Base-by-base conservation (phyloP, 35 echinoderm and acorn worm species). In the Apostichopus japonicus region DNA sequence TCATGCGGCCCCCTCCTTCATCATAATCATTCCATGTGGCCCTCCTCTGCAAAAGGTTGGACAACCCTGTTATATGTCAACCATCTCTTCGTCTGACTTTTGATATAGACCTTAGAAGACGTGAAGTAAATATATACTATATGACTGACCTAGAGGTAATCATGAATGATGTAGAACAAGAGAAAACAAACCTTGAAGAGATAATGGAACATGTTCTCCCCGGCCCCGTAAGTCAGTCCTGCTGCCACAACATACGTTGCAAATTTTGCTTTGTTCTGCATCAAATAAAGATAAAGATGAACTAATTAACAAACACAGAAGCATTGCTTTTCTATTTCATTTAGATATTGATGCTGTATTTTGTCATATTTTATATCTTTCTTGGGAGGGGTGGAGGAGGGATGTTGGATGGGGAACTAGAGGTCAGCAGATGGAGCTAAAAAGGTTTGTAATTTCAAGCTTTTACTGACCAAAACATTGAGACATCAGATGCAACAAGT, bases 241-340 rank as follows among this genome's bases (percentile, higher is more conserved):
- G 97, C 78, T 84, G 95, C 95, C 24, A 98, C 95, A 65, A 98
- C 97, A 79, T 98, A 98, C 0, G 97, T 98, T 17, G 95, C 90
- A 96, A 98, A 98, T 88, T 98, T 98, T 58, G 97, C 95, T 82
- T 98, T 98, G 83, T 98, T 98, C 97, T 98, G 97, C 10, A 76
- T 44, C 65, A 57, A 91, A 91, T 23, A 27, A 72, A 51, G 24
- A 6, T 84, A 0, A 19, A 24, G 78, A 19, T 13, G 16, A 80
- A 13, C 5, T 80, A 51, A 15, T 21, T 6, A 72, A 13, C 77
- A n/a, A 78, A 6, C 8, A 77, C 1, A 22, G 8, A 10, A 56
- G 55, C 3, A 55, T 84, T 8, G 23, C 33, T 44, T 44, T 44
- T 44, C 33, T 44, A 0, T 44, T 44, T 44, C 4, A 44, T 1